These are phyloP conservation scores for Pogonomyrmex barbatus DNA, from an alignment of 1,140 invertebrate species.

Conservation along the genomic window DNA sequence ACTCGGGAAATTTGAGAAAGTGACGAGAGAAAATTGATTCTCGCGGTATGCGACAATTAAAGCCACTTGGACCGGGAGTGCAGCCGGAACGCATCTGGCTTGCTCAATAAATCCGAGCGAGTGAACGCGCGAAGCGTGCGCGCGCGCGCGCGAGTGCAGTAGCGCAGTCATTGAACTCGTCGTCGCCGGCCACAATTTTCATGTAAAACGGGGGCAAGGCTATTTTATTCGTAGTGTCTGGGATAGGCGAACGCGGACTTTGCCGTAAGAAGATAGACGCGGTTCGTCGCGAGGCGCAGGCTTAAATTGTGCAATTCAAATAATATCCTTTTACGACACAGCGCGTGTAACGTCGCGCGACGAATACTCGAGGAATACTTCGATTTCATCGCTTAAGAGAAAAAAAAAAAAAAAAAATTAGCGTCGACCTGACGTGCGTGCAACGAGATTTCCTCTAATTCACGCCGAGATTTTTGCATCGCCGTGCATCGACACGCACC, in stretches of 20 bases:
- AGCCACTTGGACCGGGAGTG: neutral
- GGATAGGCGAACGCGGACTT: slow-evolving; percentile 41
- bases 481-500: no score
- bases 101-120: slow-evolving; percentile 40
- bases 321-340: slow-evolving; percentile 52
- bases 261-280: slow-evolving; percentile 38
- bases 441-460: neutral
- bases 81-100: slow-evolving; percentile 8
- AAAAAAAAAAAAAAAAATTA: neutral
- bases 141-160: slow-evolving; percentile 42
- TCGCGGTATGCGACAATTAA: slow-evolving; percentile 19
- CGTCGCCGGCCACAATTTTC: slow-evolving; percentile 58
- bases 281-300: slow-evolving; percentile 27
- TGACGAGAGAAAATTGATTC: slow-evolving; percentile 14
- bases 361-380: neutral
- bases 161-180: slow-evolving; percentile 61
- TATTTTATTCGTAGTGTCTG: slow-evolving; percentile 63
- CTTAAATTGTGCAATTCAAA: slow-evolving; percentile 52
- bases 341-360: slow-evolving; percentile 11
- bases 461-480: no score
- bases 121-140: slow-evolving; percentile 35
- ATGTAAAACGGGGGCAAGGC: slow-evolving; percentile 64
- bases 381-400: neutral
- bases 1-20: neutral
- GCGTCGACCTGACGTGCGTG: neutral